Percentiles rank a stretch among this genome's conserved stretches.
Evolutionary conservation across 2,888 invertebrate genomes (phyloP).

Genomic region (Morpho deidamia): DNA sequence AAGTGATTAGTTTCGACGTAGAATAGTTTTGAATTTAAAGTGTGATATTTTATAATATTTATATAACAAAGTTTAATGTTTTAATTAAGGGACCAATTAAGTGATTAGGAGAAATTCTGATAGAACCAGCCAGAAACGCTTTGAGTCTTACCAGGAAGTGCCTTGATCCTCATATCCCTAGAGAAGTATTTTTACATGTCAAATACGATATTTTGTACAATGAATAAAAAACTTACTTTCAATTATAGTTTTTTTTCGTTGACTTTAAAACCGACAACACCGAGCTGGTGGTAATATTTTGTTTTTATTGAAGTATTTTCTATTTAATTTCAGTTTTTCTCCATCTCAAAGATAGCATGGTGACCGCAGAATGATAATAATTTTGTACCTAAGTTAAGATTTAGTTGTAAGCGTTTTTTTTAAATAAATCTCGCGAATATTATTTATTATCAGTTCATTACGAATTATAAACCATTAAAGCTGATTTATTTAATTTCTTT

Average conservation of each 20-base stretch:
- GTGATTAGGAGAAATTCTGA: constrained; percentile 75
- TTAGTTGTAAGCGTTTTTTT: constrained; percentile 63
- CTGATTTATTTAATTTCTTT: constrained; percentile 77
- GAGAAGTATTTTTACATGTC: constrained; percentile 51
- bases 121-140: constrained; percentile 55
- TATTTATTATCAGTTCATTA: constrained; percentile 78
- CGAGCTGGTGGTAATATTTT: constrained; percentile 46
- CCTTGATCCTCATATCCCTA: constrained; percentile 44
- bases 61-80: constrained; percentile 76
- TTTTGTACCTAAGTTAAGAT: constrained; percentile 75
- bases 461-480: constrained; percentile 72
- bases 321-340: constrained; percentile 60
- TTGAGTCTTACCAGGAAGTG: constrained; percentile 60
- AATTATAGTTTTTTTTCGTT: constrained; percentile 62
- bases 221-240: constrained; percentile 58
- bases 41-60: constrained; percentile 79
- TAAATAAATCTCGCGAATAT: constrained; percentile 74
- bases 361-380: constrained; percentile 70
- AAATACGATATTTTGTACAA: constrained; percentile 55
- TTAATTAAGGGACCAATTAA: constrained; percentile 78
- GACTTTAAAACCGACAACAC: constrained; percentile 48
- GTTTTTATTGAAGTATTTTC: constrained; percentile 18
- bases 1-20: constrained; percentile 72
- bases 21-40: constrained; percentile 76
- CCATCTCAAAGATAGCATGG: constrained; percentile 54